Conservation (phyloP, 2,797 vertebrate species). For the Enteromius trimaculatus region DNA sequence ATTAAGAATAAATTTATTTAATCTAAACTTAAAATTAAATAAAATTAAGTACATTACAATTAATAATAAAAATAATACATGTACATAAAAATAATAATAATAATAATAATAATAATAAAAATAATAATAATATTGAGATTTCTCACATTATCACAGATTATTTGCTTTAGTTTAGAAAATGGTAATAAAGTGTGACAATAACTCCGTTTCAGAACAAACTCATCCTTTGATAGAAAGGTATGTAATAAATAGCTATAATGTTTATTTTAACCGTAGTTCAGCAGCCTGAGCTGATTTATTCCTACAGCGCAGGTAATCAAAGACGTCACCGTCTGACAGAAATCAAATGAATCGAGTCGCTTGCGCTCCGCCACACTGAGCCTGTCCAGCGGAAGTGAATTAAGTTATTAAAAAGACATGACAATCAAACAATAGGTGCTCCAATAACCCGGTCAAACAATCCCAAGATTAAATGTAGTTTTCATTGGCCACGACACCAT, state of each 20-base stretch:
- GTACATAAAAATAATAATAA: not conserved
- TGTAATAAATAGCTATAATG: not conserved
- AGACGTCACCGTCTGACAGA: slow-evolving; percentile 2
- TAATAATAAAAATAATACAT: no score
- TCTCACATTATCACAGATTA: no score
- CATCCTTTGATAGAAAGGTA: no score
- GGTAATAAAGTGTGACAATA: no score
- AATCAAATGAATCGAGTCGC: slow-evolving; percentile 36
- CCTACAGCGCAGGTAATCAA: not conserved
- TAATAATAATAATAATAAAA: not conserved
- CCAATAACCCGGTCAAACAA: slow-evolving; percentile 53
- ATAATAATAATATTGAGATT: not conserved
- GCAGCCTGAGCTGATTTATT: not conserved
- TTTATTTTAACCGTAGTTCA: not conserved
- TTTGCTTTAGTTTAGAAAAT: no score
- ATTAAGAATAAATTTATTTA: not conserved
- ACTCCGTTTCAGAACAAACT: no score
- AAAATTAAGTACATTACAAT: no score
- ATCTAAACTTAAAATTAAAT: not conserved
- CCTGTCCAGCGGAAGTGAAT: slow-evolving; percentile 55
- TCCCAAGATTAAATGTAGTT: slow-evolving; percentile 61
- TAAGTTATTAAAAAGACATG: slow-evolving; percentile 54
- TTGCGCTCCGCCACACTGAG: slow-evolving; percentile 45
- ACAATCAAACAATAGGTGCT: slow-evolving; percentile 56
- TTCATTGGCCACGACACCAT: slow-evolving; percentile 51